Evolutionary conservation across 1,140 invertebrate species (phyloP), one percentile per base, ranked within the genome.

Genomic region (Drosophila arizonae): DNA sequence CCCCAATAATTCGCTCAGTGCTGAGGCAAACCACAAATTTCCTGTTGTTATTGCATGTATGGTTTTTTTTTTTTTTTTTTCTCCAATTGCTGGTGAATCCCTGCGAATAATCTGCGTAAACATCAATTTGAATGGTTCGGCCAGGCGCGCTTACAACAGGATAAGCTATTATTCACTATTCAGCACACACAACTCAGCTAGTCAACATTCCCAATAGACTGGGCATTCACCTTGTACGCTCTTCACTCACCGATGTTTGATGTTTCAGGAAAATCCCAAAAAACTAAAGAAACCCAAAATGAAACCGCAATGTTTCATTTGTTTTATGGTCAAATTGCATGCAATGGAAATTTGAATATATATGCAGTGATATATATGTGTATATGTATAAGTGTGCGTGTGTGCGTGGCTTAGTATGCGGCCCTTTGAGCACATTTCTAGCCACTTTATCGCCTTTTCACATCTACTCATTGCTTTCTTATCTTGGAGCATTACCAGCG

Each of bases 311-410:
- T 78, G 68, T 75, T 86, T 84, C 76, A 81, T 81, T 89, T 90
- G 79, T 79, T 90, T 89, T 81, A 81, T 79, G 70, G 76, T 71
- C 86, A 48, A 79, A 70, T 70, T 77, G 78, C 86, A 89, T 90
- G 79, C 79, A 82, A 82, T 77, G 82, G 65, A 88, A 77, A 79
- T 88, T 77, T 36, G 45, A 79, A 43, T 48, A 54, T 26, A 55
- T 51, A 50, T 45, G 66, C 67, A 60, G 15, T 36, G 9, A 10
- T 39, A 45, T 41, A 54, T 36, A n/a, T 39, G 13, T 13, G 3
- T 13, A 8, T 50, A 11, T 43, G 2, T 24, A 41, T 0, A 17
- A 39, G n/a, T 33, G 15, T 63, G 9, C 17, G 15, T 26, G 11
- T 69, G 28, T 46, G 21, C 36, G 41, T 56, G 33, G 11, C 30